phyloP scores from a whole-genome alignment of 2,113 vertebrate species.

The Rattus rattus region DNA sequence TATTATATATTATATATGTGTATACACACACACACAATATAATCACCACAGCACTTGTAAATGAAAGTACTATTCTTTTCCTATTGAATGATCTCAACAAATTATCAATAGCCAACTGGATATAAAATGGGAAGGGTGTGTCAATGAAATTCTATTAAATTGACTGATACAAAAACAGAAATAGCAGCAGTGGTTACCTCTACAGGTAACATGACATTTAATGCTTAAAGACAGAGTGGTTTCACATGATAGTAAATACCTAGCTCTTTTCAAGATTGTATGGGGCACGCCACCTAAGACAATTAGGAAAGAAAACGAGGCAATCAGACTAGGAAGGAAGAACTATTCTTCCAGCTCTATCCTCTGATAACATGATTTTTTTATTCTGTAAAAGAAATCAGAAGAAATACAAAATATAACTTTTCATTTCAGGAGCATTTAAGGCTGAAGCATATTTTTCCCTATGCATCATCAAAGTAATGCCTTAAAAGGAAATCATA shows the following conservation, averaged over 20 bases:
- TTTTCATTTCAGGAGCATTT: background rate
- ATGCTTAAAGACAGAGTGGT: background rate
- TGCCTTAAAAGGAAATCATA: background rate
- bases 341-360: background rate
- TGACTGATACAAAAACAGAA: background rate
- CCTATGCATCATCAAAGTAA: background rate
- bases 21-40: too few relatives aligned
- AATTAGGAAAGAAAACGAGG: background rate
- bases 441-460: background rate
- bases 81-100: background rate
- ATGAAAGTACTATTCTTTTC: background rate
- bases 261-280: background rate
- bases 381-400: background rate
- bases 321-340: background rate
- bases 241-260: background rate
- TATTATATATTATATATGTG: too few relatives aligned
- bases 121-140: background rate
- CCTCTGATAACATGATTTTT: background rate
- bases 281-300: background rate
- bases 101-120: background rate
- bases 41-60: background rate
- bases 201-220: background rate
- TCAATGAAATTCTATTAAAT: background rate
- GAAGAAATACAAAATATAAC: background rate
- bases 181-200: background rate